phyloP scores from a whole-genome alignment of 2,113 vertebrate genomes.

The Sphyrna mokarran region DNA sequence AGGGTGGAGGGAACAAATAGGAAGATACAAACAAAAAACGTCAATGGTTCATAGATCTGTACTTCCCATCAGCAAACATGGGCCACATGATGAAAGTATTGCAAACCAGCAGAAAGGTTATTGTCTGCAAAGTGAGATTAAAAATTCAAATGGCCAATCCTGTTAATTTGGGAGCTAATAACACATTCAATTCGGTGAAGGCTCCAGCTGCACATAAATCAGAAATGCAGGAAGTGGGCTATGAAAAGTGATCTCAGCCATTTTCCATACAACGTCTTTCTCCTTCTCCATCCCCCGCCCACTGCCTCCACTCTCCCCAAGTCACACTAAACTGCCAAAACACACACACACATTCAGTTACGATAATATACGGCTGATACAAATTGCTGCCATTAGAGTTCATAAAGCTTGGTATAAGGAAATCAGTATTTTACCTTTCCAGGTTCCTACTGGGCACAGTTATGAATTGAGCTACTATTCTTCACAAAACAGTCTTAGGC shows the following conservation, averaged over 20 bases:
- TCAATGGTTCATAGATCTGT: neutral
- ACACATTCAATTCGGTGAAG: neutral
- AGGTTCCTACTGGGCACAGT: constrained; percentile 26
- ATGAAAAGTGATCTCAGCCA: constrained; percentile 30
- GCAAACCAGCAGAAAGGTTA: neutral
- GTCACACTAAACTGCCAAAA: constrained; percentile 18
- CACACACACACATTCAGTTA: constrained; percentile 12
- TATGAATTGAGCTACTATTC: constrained; percentile 34
- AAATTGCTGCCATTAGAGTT: constrained; percentile 33
- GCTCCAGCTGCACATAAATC: constrained; percentile 28
- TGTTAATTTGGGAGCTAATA: neutral
- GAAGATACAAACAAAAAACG: neutral
- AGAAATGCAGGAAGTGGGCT: constrained; percentile 34
- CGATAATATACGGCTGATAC: constrained; percentile 8
- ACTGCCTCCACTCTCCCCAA: too few relatives aligned
- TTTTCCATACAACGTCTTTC: constrained; percentile 24
- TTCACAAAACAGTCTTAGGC: constrained; percentile 34
- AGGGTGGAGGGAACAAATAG: neutral
- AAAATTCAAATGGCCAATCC: neutral
- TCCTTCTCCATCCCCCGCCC: neutral
- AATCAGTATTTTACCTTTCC: constrained; percentile 25
- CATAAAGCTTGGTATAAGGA: constrained; percentile 19
- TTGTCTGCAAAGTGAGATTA: neutral
- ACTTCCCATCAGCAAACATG: neutral
- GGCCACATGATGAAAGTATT: neutral